These are phyloP conservation scores for Oceanites oceanicus DNA, from an alignment of 2,113 vertebrate species.

Conservation along the genomic window DNA sequence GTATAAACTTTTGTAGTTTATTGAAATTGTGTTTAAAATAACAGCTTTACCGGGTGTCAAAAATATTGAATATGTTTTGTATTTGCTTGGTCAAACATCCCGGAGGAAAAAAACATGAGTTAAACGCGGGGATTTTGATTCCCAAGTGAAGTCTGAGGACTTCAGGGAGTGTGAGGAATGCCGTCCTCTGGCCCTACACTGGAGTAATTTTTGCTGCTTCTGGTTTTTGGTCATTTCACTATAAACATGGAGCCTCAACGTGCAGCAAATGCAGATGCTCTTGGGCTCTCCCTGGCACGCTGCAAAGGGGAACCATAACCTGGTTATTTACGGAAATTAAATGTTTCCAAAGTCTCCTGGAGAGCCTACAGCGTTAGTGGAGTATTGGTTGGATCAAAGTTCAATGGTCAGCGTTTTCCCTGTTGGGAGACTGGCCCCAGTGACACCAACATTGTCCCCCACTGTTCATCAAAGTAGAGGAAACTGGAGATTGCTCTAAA, in stretches of 20 bases:
- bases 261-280: background rate
- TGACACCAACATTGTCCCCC: background rate
- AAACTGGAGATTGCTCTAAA: background rate
- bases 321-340: background rate
- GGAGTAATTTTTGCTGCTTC: background rate
- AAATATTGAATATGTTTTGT: background rate
- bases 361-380: fast-evolving
- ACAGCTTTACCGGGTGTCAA: background rate
- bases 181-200: fast-evolving
- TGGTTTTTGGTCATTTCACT: background rate
- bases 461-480: too few relatives aligned
- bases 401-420: background rate
- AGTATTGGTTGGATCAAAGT: fast-evolving
- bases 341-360: fast-evolving
- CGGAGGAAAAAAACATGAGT: background rate
- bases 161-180: fast-evolving
- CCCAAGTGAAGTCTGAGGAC: background rate
- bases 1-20: conserved; percentile 29
- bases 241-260: fast-evolving
- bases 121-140: background rate
- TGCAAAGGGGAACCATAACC: background rate
- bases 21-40: conserved; percentile 63
- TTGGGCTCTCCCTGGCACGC: fast-evolving
- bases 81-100: conserved; percentile 34
- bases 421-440: background rate